Evolutionary conservation across 2,888 invertebrate species (phyloP).

Genomic region (Lasioglossum zephyrum): DNA sequence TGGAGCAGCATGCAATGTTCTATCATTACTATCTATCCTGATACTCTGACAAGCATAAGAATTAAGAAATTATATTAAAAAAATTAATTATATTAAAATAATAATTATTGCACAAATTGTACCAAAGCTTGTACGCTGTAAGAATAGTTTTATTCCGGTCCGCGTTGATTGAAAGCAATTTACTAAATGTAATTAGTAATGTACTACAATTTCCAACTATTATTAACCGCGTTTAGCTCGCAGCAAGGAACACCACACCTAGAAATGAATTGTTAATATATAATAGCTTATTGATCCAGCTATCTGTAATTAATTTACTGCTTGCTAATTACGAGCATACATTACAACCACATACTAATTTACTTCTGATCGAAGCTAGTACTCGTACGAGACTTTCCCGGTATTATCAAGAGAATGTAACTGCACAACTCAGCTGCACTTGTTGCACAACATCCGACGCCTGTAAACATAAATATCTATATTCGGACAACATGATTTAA

Average conservation of each 20-base stretch:
- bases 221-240: neutral
- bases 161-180: neutral
- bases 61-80: neutral
- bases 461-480: neutral
- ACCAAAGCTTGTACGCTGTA: rapidly evolving
- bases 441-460: neutral
- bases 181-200: neutral
- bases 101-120: neutral
- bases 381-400: slow-evolving; percentile 3
- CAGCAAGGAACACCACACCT: neutral
- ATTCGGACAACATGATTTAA: neutral
- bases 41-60: neutral
- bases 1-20: neutral
- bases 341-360: neutral
- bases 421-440: neutral
- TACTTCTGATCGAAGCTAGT: neutral
- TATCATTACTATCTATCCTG: neutral
- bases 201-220: neutral
- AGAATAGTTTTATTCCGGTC: neutral
- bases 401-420: slow-evolving; percentile 2
- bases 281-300: neutral
- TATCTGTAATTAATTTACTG: neutral
- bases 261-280: neutral
- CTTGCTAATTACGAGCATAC: neutral
- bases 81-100: neutral